Conservation (phyloP, 2,797 vertebrate species). For the Xyrichtys novacula region DNA sequence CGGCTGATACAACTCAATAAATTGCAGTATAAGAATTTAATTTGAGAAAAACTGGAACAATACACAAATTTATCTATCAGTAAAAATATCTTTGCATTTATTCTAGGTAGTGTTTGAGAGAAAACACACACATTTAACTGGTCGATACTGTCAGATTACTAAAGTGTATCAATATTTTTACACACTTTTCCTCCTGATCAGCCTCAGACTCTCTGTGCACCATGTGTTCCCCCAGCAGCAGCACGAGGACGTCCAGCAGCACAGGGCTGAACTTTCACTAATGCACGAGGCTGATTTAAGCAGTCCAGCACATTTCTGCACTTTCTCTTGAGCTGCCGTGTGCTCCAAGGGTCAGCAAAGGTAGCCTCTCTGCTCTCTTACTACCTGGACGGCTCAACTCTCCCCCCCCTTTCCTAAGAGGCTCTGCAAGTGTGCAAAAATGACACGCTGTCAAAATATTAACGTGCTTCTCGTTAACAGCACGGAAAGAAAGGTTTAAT, state of each 20-base stretch:
- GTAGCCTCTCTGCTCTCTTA: conserved; percentile 19
- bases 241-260: conserved; percentile 51
- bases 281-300: conserved; percentile 56
- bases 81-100: too few species aligned
- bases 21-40: too few species aligned
- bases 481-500: conserved; percentile 28
- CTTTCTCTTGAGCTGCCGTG: conserved; percentile 47
- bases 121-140: too few species aligned
- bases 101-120: too few species aligned
- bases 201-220: conserved; percentile 21
- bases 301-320: conserved; percentile 49
- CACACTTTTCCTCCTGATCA: conserved; percentile 7
- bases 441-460: conserved; percentile 15
- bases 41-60: too few species aligned
- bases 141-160: not conserved
- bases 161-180: not conserved
- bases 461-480: conserved; percentile 17
- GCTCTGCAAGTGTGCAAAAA: conserved; percentile 24
- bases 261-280: conserved; percentile 63
- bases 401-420: conserved; percentile 37
- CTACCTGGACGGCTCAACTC: conserved; percentile 25
- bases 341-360: conserved; percentile 46
- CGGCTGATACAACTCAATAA: too few species aligned
- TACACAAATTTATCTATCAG: too few species aligned
- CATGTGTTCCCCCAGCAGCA: conserved; percentile 63